phyloP scores from a whole-genome alignment of 2,888 invertebrate species.

The Oxyscelio sp. region DNA sequence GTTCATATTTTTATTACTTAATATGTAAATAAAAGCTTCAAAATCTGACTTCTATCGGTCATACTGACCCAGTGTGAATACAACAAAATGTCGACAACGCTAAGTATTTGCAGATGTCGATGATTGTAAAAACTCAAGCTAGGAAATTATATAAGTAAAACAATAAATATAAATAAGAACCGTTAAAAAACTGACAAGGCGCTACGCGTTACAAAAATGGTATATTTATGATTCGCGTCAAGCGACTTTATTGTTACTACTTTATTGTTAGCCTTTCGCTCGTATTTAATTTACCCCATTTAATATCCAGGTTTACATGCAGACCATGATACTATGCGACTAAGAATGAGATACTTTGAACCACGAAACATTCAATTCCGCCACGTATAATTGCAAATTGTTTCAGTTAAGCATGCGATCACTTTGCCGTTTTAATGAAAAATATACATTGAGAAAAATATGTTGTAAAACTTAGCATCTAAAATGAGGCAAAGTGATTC shows the following conservation, averaged over 20 bases:
- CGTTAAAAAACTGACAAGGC: slow-evolving; percentile 22
- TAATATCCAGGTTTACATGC: slow-evolving; percentile 54
- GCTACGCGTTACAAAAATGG: background rate
- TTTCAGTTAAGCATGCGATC: slow-evolving; percentile 42
- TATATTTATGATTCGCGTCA: slow-evolving; percentile 37
- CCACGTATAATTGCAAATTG: slow-evolving; percentile 51
- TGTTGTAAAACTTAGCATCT: slow-evolving; percentile 4
- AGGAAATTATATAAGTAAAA: slow-evolving; percentile 37
- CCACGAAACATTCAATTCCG: slow-evolving; percentile 43
- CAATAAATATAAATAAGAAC: slow-evolving; percentile 37
- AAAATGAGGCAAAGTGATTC: slow-evolving; percentile 19
- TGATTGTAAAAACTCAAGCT: slow-evolving; percentile 24
- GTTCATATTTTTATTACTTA: no score
- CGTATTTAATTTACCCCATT: slow-evolving; percentile 53
- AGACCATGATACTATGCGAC: slow-evolving; percentile 3
- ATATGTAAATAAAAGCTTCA: no score
- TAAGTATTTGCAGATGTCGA: no score
- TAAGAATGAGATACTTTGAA: slow-evolving; percentile 48
- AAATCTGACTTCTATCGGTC: no score
- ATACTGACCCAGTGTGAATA: no score
- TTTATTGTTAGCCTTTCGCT: slow-evolving; percentile 8
- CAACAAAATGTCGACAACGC: no score
- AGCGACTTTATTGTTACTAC: slow-evolving; percentile 43
- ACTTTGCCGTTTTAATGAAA: slow-evolving; percentile 47
- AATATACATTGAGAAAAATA: slow-evolving; percentile 27